Conservation (phyloP, 1,140 invertebrate species). For the Pristionchus pacificus region DNA sequence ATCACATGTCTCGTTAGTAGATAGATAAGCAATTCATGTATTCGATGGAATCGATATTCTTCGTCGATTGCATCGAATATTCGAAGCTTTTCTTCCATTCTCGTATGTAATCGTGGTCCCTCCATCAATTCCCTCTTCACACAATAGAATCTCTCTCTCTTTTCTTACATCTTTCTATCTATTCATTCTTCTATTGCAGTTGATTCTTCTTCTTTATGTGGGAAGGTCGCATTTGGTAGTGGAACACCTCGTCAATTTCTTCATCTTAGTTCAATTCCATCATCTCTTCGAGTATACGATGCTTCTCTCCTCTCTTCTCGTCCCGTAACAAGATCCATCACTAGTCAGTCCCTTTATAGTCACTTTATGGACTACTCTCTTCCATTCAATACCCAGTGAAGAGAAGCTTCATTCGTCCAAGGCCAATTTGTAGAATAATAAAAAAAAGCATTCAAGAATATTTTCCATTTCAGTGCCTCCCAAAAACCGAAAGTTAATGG, state of each 20-base stretch:
- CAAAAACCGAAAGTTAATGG: conserved; percentile 13
- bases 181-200: not conserved
- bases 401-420: conserved; percentile 16
- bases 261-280: conserved; percentile 39
- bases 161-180: not conserved
- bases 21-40: too few relatives aligned
- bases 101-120: not conserved
- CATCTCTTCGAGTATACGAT: conserved; percentile 41
- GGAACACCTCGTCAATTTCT: conserved; percentile 49
- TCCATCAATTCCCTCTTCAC: not conserved
- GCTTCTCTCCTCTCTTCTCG: conserved; percentile 17
- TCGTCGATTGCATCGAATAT: conserved; percentile 7
- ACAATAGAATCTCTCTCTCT: not conserved
- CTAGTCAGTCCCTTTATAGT: too few relatives aligned
- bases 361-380: conserved; percentile 19
- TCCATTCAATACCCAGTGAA: conserved; percentile 21
- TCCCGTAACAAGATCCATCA: too few relatives aligned
- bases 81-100: not conserved
- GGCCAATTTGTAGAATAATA: not conserved
- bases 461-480: not conserved
- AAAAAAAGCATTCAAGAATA: not conserved
- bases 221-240: conserved; percentile 44
- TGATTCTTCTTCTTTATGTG: conserved; percentile 4
- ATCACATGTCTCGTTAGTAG: too few relatives aligned
- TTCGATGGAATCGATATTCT: too few relatives aligned